Base-by-base conservation (phyloP, 1,140 invertebrate genomes). In the Aphaenogaster ashmeadi region DNA sequence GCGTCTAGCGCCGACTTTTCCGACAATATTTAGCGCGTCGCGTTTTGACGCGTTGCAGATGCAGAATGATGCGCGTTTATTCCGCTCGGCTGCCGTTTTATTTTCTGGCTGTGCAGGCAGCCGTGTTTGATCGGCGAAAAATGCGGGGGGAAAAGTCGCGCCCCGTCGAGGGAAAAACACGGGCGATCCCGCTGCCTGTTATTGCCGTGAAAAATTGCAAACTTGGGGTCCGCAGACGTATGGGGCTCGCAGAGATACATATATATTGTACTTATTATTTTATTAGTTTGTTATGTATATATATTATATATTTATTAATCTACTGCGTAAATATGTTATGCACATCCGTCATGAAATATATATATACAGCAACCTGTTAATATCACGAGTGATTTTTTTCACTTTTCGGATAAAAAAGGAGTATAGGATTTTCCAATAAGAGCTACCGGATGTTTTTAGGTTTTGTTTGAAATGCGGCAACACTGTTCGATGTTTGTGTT, bases 71-170 rank as follows among this genome's bases (percentile, higher is more conserved):
- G 80, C 80, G 54, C 80, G 69, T 75, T 84, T 60, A 84, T 84
- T 84, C 80, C 80, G 80, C 80, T 84, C 80, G 56, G 41, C 18
- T 38, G 54, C 80, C 33, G 72, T 62, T 84, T 84, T 74, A 75
- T 75, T 84, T 74, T 60, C 80, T 60, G n/a, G 54, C 54, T 21
- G 41, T 50, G 80, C 80, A 21, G 80, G 41, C 67, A 74, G 41
- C 41, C 80, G 80, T 74, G 80, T 83, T 84, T 75, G 80, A 84
- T 84, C 80, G 80, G 41, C 80, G 80, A 75, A 84, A 84, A 84
- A 84, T 62, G 41, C 54, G 41, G n/a, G 69, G 47, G 56, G 79
- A 74, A 58, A 83, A 83, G 67, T 83, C 67, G 69, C 80, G 52
- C 80, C 52, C 67, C 44, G 44, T 47, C 54, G 80, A 33, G 80